Evolutionary conservation across 2,888 invertebrate genomes (phyloP).

Genomic region (Acleris laterana): DNA sequence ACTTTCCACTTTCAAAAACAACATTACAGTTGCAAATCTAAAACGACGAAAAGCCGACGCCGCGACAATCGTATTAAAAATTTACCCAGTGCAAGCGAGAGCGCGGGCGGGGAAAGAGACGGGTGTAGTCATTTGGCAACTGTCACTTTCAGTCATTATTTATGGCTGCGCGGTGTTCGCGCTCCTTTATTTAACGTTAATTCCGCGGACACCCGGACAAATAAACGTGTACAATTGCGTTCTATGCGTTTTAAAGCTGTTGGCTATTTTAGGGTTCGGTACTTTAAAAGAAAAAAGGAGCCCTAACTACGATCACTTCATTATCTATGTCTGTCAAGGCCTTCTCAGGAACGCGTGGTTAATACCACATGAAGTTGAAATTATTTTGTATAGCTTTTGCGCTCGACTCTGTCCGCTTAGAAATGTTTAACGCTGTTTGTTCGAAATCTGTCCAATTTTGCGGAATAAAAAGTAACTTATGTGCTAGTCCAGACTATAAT

Average conservation of each 20-base stretch:
- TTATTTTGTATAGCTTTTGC: too few species aligned
- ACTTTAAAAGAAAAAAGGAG: too few species aligned
- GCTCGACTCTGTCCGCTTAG: too few species aligned
- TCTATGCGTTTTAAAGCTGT: neutral
- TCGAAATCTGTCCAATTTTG: too few species aligned
- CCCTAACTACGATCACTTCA: too few species aligned
- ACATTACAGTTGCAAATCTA: constrained; percentile 28
- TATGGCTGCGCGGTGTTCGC: constrained; percentile 48
- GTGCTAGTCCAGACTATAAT: too few species aligned
- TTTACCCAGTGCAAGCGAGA: constrained; percentile 51
- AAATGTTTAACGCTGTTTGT: too few species aligned
- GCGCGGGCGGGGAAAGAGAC: constrained; percentile 48
- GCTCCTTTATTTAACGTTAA: constrained; percentile 30
- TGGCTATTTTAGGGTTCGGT: neutral
- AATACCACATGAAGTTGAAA: too few species aligned
- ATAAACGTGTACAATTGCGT: neutral
- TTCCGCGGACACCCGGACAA: constrained; percentile 1
- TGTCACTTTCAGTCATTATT: constrained; percentile 76
- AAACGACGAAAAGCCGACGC: constrained; percentile 41
- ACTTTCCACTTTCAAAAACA: neutral
- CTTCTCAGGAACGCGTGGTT: too few species aligned
- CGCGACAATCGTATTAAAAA: constrained; percentile 54
- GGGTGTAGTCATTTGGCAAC: constrained; percentile 67
- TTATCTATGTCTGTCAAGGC: too few species aligned
- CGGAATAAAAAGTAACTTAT: too few species aligned